Evolutionary conservation across 2,113 vertebrate genomes (phyloP), one percentile per base, ranked within the genome.

Genomic region (Typhlomys cinereus): DNA sequence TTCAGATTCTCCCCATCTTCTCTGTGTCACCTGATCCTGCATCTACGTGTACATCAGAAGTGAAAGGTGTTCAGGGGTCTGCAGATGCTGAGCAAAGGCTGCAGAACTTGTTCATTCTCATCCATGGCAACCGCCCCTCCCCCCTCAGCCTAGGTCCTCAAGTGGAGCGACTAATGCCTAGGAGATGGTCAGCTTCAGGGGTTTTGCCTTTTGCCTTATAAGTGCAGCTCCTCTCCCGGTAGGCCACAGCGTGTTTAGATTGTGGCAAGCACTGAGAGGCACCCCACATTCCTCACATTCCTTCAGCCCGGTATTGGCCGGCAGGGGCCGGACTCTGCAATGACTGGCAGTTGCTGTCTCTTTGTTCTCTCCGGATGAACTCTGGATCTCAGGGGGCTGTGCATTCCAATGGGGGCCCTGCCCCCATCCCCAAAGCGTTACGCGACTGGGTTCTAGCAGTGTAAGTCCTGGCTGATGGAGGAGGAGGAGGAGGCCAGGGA

Each of bases 231-330:
- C 66, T 48, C 36, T 52, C 79, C 84, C 50, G 0, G 48, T 27
- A 46, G 76, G 62, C 70, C 34, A 44, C 1, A n/a, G 29, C 54
- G 57, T 93, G 80, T 79, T 73, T 87, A 81, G 88, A 69, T 44
- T 64, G 52, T 10, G 91, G 89, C 73, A 36, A 48, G 64, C 44
- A 8, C 48, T 3, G 62, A 83, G 64, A 90, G 89, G 34, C 73
- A 1, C 29, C 46, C n/a, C 90, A 73, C 36, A 91, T 96, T 93
- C 95, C 89, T 87, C 0, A 8, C 73, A 92, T 96, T 92, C 94
- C n/a, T 96, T 10, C 3, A 70, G 52, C 66, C 76, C 54, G 92
- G 70, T 81, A 44, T 4, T 11, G 74, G 71, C 29, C 3, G 1
- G 85, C 70, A 41, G 9, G 57, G n/a, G 7, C 7, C 39, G 79